These are phyloP conservation scores for Drosophila arawakana DNA, from an alignment of 1,140 invertebrate genomes.

Conservation along the genomic window DNA sequence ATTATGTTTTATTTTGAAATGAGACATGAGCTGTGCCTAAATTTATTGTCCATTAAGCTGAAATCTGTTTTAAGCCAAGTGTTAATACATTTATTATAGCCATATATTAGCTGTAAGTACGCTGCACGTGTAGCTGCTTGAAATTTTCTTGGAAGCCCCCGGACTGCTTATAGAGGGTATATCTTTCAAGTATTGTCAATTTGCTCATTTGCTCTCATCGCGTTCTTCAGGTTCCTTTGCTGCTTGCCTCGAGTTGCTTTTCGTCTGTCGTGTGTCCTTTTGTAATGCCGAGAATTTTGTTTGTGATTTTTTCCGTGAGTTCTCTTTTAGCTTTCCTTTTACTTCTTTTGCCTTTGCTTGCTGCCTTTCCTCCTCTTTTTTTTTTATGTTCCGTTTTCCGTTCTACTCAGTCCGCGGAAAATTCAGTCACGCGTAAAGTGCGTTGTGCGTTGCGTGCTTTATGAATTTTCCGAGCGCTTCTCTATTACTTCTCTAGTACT, in stretches of 20 bases:
- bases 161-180: constrained; percentile 8
- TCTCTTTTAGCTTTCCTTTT: constrained; percentile 44
- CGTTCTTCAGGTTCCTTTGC: constrained; percentile 1
- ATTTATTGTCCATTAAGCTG: too few relatives aligned
- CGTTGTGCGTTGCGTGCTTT: constrained; percentile 65
- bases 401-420: constrained; percentile 16
- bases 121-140: neutral
- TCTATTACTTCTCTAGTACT: constrained; percentile 59
- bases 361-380: too few relatives aligned
- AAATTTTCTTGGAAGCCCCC: constrained; percentile 6
- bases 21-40: neutral
- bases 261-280: constrained; percentile 24
- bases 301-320: constrained; percentile 68
- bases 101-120: neutral
- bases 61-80: too few relatives aligned
- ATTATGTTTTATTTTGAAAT: neutral
- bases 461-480: constrained; percentile 63
- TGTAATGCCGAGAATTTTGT: constrained; percentile 71
- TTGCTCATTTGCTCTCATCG: constrained; percentile 20
- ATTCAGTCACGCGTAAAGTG: constrained; percentile 72
- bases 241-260: constrained; percentile 5
- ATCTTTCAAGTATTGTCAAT: constrained; percentile 14
- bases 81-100: constrained; percentile 1
- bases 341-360: constrained; percentile 4
- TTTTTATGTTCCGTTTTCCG: neutral